Percentiles rank a stretch among this genome's conserved stretches.
Evolutionary conservation across 2,113 vertebrate species (phyloP).

Genomic region (Panthera leo): DNA sequence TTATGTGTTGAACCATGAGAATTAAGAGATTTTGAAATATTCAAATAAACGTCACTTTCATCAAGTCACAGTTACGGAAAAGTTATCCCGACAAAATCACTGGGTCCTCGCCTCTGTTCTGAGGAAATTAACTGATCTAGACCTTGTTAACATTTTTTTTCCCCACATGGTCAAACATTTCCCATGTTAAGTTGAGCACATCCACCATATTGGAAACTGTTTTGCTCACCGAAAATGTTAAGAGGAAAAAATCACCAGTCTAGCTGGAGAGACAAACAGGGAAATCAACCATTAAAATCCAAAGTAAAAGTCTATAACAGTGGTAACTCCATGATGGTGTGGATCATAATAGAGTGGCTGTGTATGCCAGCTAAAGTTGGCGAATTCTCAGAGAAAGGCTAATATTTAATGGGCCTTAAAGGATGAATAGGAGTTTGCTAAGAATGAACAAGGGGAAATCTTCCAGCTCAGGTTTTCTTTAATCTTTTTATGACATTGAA

Average conservation of each 20-base stretch:
- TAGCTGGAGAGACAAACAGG: background rate
- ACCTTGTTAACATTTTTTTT: too few relatives aligned
- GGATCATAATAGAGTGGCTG: background rate
- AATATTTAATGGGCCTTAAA: background rate
- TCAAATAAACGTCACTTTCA: background rate
- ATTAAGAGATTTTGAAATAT: background rate
- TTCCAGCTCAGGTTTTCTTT: background rate
- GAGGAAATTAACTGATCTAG: background rate
- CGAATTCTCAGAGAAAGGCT: background rate
- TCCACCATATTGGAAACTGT: background rate
- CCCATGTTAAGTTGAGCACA: background rate
- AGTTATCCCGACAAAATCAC: background rate
- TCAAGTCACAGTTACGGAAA: background rate
- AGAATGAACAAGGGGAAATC: background rate
- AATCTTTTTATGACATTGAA: background rate
- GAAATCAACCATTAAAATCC: background rate
- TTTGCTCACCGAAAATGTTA: background rate
- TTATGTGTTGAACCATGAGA: background rate
- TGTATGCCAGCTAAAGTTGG: background rate
- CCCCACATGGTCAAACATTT: too few relatives aligned
- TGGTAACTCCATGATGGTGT: background rate
- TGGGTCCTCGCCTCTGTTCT: background rate
- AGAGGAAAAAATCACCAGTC: background rate
- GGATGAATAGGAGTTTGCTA: background rate
- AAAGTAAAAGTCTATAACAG: background rate